phyloP scores from a whole-genome alignment of 2,888 invertebrate species.

The Chydorus sphaericus region DNA sequence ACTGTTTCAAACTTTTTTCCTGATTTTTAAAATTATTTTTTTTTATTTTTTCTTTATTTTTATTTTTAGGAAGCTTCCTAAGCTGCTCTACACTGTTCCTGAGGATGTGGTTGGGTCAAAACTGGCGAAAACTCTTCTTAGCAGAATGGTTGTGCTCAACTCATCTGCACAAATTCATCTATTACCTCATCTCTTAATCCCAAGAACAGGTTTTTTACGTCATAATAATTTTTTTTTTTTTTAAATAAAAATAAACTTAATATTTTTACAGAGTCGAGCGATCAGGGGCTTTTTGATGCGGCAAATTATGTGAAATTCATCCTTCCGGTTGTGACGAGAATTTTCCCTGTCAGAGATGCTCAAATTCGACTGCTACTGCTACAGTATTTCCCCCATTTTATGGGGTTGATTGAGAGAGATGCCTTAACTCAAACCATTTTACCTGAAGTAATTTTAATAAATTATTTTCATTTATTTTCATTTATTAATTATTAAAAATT shows the following conservation, averaged over 20 bases:
- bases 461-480: not conserved
- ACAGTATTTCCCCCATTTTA: slow-evolving; percentile 59
- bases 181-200: slow-evolving; percentile 2
- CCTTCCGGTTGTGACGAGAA: slow-evolving; percentile 43
- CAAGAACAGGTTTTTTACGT: slow-evolving; percentile 1
- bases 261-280: not conserved
- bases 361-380: slow-evolving; percentile 65
- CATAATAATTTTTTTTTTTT: not conserved
- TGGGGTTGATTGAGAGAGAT: slow-evolving; percentile 55
- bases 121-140: slow-evolving; percentile 57
- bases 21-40: not conserved
- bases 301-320: slow-evolving; percentile 54
- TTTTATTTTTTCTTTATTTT: not conserved
- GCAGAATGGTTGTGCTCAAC: slow-evolving; percentile 72
- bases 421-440: slow-evolving; percentile 60
- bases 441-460: slow-evolving; percentile 50
- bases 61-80: slow-evolving; percentile 41
- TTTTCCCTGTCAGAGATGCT: slow-evolving; percentile 67
- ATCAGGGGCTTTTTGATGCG: slow-evolving; percentile 26
- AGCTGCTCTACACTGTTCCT: slow-evolving; percentile 53
- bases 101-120: slow-evolving; percentile 69
- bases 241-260: not conserved
- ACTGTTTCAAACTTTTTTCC: not conserved
- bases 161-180: slow-evolving; percentile 46
- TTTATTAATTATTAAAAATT: too few relatives aligned